A percentile compares a stretch with the other conserved stretches of the same genome.
phyloP scores from a whole-genome alignment of 1,140 invertebrate genomes.

The Diorhabda elongata region DNA sequence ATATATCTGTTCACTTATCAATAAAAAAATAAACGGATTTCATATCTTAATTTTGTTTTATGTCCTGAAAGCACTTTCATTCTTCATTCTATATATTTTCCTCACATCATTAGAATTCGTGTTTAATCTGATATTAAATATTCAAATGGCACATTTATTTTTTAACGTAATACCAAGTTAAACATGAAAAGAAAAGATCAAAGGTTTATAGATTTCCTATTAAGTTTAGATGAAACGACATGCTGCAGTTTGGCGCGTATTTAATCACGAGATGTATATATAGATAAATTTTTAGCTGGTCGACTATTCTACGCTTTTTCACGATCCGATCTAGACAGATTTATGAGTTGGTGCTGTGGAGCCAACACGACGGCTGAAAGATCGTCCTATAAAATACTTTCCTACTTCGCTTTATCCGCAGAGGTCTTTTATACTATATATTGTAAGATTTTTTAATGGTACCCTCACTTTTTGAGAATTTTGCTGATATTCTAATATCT shows the following conservation, averaged over 20 bases:
- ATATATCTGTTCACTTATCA: too few species aligned
- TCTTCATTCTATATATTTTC: too few species aligned
- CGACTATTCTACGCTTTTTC: not conserved
- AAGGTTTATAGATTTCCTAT: conserved; percentile 2
- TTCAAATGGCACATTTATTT: too few species aligned
- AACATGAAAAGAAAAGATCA: not conserved
- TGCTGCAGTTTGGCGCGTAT: not conserved
- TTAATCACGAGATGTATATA: conserved; percentile 2
- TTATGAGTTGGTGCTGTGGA: conserved; percentile 1
- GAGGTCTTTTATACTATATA: not conserved
- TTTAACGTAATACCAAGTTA: not conserved
- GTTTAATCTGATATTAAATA: too few species aligned
- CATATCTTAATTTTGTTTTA: too few species aligned
- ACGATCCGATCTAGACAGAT: not conserved
- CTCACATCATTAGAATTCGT: too few species aligned
- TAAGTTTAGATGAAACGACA: not conserved
- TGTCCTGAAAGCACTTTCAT: too few species aligned
- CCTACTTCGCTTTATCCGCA: not conserved
- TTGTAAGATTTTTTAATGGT: too few species aligned
- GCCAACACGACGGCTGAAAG: not conserved
- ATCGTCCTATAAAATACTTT: not conserved
- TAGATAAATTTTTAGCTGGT: not conserved
- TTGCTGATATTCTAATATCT: too few species aligned
- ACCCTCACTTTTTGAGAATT: too few species aligned
- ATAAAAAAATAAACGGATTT: too few species aligned